Evolutionary conservation across 1,140 invertebrate genomes (phyloP).

Genomic region (Parapsyche elsis): DNA sequence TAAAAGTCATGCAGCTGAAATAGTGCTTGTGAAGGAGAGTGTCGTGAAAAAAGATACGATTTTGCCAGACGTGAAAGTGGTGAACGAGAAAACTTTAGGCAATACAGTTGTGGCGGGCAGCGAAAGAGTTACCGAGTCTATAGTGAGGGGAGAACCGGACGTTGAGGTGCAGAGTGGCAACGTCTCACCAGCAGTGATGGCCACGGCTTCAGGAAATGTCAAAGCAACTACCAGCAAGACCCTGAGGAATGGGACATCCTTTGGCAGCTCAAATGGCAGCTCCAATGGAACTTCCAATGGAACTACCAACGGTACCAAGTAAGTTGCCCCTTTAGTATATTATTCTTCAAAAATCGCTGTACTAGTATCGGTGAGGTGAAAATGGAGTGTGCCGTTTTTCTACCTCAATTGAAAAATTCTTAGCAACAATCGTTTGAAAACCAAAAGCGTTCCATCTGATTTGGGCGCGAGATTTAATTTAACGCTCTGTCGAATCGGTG

Average conservation of each 20-base stretch:
- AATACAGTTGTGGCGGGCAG: slow-evolving; percentile 54
- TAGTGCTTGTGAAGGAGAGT: slow-evolving; percentile 44
- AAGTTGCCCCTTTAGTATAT: no score
- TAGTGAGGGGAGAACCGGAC: slow-evolving; percentile 65
- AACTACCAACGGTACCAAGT: slow-evolving; percentile 36
- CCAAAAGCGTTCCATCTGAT: no score
- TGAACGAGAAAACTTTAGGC: slow-evolving; percentile 61
- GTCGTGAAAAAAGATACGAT: slow-evolving; percentile 57
- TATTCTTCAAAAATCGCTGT: no score
- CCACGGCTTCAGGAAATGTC: slow-evolving; percentile 12
- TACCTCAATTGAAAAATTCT: no score
- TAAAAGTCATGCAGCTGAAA: slow-evolving; percentile 40
- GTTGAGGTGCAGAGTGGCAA: slow-evolving; percentile 66
- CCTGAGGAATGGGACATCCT: slow-evolving; percentile 26
- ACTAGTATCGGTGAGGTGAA: no score
- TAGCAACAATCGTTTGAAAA: no score
- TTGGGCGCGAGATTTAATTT: no score
- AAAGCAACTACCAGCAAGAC: slow-evolving; percentile 21
- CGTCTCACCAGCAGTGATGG: slow-evolving; percentile 59
- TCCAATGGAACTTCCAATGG: slow-evolving; percentile 35
- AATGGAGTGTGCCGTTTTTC: no score
- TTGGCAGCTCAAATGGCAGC: slow-evolving; percentile 25
- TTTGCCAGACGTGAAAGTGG: slow-evolving; percentile 63
- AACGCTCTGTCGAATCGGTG: not conserved
- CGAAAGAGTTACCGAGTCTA: slow-evolving; percentile 62